These are phyloP conservation scores for Scelioninae gen. 2 DNA, from an alignment of 2,888 invertebrate genomes.

Conservation along the genomic window DNA sequence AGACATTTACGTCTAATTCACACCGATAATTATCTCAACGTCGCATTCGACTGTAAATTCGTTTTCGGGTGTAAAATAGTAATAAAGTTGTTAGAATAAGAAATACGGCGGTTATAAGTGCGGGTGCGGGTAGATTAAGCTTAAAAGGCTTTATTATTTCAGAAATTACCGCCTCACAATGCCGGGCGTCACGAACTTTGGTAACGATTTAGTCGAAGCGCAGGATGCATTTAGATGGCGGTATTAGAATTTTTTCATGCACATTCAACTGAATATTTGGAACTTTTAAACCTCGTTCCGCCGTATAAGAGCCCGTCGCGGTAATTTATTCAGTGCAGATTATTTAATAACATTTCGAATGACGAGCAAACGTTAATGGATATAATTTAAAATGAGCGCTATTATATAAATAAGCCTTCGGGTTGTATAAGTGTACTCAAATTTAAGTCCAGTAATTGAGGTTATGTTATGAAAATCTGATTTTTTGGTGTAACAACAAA, in stretches of 20 bases:
- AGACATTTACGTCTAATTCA: conserved; percentile 13
- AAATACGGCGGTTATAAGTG: conserved; percentile 47
- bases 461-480: too few species aligned
- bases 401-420: too few species aligned
- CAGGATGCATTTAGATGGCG: conserved; percentile 70
- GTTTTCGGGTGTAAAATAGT: conserved; percentile 33
- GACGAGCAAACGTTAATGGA: too few species aligned
- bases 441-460: too few species aligned
- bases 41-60: conserved; percentile 22
- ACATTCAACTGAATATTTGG: conserved; percentile 43
- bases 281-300: background rate
- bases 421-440: too few species aligned
- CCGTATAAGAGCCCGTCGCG: too few species aligned
- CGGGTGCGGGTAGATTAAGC: conserved; percentile 64
- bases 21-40: conserved; percentile 4
- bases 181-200: conserved; percentile 62
- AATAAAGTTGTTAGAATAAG: conserved; percentile 49
- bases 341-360: too few species aligned
- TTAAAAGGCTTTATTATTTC: conserved; percentile 69
- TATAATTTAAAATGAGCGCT: too few species aligned
- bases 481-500: too few species aligned
- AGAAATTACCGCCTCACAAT: conserved; percentile 62
- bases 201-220: conserved; percentile 64
- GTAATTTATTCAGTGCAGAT: too few species aligned
- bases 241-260: conserved; percentile 69